phyloP scores from a whole-genome alignment of 2,888 invertebrate species.

The Chalcis sispes region DNA sequence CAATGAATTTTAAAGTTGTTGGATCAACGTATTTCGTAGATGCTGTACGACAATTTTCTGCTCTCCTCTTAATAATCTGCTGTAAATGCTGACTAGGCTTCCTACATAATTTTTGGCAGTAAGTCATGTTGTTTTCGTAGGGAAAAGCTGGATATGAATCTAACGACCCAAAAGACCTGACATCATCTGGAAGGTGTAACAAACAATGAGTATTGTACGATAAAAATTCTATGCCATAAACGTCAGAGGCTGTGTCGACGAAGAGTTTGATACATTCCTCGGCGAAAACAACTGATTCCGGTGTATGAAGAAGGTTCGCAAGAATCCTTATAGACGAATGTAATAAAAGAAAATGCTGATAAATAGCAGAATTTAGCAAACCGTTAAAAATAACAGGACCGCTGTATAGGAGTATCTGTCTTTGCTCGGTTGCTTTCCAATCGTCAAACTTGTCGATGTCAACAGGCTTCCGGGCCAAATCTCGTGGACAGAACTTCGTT shows the following conservation, averaged over 20 bases:
- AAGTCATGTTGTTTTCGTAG: conserved; percentile 56
- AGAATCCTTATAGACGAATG: neutral
- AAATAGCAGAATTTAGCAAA: conserved; percentile 36
- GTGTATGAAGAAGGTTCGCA: neutral
- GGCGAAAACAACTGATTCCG: neutral
- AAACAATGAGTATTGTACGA: conserved; percentile 65
- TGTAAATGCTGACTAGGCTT: conserved; percentile 49
- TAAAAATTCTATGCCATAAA: conserved; percentile 59
- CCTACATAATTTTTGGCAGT: conserved; percentile 37
- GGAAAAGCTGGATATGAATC: conserved; percentile 57
- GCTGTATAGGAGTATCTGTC: neutral
- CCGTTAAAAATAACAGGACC: conserved; percentile 34
- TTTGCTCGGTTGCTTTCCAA: neutral
- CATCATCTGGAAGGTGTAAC: conserved; percentile 62
- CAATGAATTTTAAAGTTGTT: neutral
- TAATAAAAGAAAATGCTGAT: conserved; percentile 45
- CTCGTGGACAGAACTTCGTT: neutral
- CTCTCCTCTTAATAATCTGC: conserved; percentile 43
- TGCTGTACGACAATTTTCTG: conserved; percentile 12
- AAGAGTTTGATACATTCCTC: conserved; percentile 39
- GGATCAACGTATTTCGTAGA: neutral
- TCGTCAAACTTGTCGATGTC: neutral
- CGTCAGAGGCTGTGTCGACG: conserved; percentile 23
- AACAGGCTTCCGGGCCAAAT: neutral
- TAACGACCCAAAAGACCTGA: conserved; percentile 53